A percentile compares a stretch with the other conserved stretches of the same genome.
Evolutionary conservation across 2,888 invertebrate genomes (phyloP).

Genomic region (Apotomis turbidana): DNA sequence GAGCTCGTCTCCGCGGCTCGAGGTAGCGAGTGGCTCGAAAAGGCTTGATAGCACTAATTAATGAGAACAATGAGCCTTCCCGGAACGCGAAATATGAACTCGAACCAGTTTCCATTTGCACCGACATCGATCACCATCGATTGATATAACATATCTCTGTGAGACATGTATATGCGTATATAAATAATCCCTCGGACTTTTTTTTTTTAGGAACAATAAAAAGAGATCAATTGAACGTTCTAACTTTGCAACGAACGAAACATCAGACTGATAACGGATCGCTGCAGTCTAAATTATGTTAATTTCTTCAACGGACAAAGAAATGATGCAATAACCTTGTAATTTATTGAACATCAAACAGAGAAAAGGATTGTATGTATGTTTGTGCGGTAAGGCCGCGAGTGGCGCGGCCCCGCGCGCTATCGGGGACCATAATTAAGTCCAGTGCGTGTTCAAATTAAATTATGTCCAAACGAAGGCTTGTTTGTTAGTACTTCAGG

Average conservation of each 20-base stretch:
- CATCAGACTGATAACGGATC: neutral
- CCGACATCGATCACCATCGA: slow-evolving; percentile 1
- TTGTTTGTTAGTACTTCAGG: neutral
- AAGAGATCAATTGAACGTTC: neutral
- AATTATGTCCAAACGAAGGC: slow-evolving; percentile 13
- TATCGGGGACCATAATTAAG: neutral
- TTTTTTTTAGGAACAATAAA: neutral
- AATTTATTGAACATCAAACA: slow-evolving; percentile 12
- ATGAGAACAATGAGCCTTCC: slow-evolving; percentile 17
- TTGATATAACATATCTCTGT: neutral
- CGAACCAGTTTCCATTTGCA: neutral
- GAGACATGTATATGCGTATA: too few relatives aligned
- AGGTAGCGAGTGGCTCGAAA: slow-evolving; percentile 10
- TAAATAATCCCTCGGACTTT: neutral
- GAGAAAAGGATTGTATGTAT: neutral
- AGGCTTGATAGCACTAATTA: slow-evolving; percentile 40
- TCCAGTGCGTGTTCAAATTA: slow-evolving; percentile 6
- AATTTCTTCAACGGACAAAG: slow-evolving; percentile 24
- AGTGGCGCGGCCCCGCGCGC: too few relatives aligned
- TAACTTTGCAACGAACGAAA: neutral
- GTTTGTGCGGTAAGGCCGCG: too few relatives aligned
- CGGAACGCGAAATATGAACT: slow-evolving; percentile 5
- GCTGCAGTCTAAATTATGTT: slow-evolving; percentile 6
- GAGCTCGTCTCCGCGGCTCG: neutral
- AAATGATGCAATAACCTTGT: slow-evolving; percentile 1